Base-by-base conservation (phyloP, 2,888 invertebrate species). In the Epistrophella euchroma region DNA sequence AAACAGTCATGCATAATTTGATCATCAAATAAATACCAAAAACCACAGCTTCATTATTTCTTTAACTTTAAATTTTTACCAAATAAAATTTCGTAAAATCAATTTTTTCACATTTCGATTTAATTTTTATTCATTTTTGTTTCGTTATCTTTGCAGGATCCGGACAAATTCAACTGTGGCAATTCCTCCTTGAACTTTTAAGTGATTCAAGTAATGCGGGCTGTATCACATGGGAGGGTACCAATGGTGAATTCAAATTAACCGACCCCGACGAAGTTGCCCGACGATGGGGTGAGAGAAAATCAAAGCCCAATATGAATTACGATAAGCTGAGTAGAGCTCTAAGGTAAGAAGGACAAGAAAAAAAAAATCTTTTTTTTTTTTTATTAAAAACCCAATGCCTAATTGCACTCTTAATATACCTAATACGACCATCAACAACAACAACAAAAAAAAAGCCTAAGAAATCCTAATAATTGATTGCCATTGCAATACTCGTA, bases 261-360 rank as follows among this genome's bases (percentile, higher is more conserved):
- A 98, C 98, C 25, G 99, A 99, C 93, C 99, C 99, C 1, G 99
- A 99, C 92, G 99, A 99, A 92, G 98, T 98, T 85, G 99, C 99
- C 17, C 95, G 98, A 88, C 95, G 99, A 90, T 99, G 99, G 99
- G 99, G 99, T 77, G 99, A 99, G 93, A 94, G 99, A 88, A 99
- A 99, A 93, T 98, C 98, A 88, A 99, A 99, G 93, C 99, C 99
- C 56, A 99, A 99, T 93, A 99, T 99, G 99, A 99, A 99, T 94
- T 99, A 99, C 93, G 99, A 99, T 94, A 99, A 99, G 93, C 95
- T 99, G 90, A 98, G 98, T 92, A 95, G 99, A 89, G 99, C 99
- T 70, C 94, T 99, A 91, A 96, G 98, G 96, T 99, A 94, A 94
- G 93, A 88, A 47, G 6, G 15, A 37, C 35, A 37, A 37, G 2